Evolutionary conservation across 2,113 vertebrate genomes (phyloP).

Genomic region (Lasiurus cinereus): DNA sequence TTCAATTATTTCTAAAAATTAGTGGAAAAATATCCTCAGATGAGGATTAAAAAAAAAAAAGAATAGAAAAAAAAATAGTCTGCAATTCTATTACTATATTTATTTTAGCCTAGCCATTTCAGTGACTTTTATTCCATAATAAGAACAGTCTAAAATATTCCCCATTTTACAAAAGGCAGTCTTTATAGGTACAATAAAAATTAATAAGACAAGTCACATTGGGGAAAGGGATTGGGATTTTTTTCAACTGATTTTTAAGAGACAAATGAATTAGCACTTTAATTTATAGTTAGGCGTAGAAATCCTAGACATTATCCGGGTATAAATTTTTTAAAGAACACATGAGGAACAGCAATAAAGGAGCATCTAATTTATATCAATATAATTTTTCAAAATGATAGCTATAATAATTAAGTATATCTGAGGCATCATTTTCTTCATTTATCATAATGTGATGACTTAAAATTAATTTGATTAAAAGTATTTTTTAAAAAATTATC

Average conservation of each 20-base stretch:
- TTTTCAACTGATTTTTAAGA: conserved; percentile 19
- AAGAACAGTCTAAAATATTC: background rate
- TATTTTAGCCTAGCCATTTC: background rate
- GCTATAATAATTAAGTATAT: conserved; percentile 53
- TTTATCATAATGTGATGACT: conserved; percentile 50
- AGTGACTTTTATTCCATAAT: background rate
- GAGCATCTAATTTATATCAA: conserved; percentile 36
- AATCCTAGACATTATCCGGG: background rate
- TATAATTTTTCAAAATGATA: conserved; percentile 61
- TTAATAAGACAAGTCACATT: background rate
- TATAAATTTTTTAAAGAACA: conserved; percentile 41
- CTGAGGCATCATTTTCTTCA: conserved; percentile 53
- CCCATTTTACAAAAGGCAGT: background rate
- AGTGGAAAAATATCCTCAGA: too few relatives aligned
- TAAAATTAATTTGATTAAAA: conserved; percentile 31
- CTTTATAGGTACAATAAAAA: background rate
- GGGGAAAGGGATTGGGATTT: background rate
- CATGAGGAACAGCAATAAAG: background rate
- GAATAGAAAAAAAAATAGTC: background rate
- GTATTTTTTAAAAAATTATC: conserved; percentile 10
- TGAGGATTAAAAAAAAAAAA: too few relatives aligned
- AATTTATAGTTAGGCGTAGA: background rate
- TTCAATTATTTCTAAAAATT: too few relatives aligned
- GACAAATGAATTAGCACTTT: background rate
- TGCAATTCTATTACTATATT: background rate